These are phyloP conservation scores for Tinea trinotella DNA, from an alignment of 2,888 invertebrate genomes.

Conservation along the genomic window DNA sequence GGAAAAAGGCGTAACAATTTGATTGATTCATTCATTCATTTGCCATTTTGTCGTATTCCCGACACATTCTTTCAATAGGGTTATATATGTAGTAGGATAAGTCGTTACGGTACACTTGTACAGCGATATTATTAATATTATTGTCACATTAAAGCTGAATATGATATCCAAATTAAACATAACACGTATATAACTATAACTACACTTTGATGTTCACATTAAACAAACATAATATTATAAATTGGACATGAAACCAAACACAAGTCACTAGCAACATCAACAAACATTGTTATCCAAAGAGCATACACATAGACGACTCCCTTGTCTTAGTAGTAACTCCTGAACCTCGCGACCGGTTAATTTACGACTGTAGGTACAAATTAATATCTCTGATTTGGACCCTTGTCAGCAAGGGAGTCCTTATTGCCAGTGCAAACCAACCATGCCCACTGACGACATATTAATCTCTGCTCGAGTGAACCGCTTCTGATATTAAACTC, in stretches of 20 bases:
- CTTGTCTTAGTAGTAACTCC: constrained; percentile 51
- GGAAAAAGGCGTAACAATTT: too few relatives aligned
- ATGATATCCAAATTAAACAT: neutral
- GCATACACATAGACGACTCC: neutral
- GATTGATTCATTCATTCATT: too few relatives aligned
- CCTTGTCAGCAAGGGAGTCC: constrained; percentile 51
- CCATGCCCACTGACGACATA: constrained; percentile 40
- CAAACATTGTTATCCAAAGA: neutral
- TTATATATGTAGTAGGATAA: too few relatives aligned
- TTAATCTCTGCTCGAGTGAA: constrained; percentile 41
- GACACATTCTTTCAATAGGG: too few relatives aligned
- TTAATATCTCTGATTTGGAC: constrained; percentile 70
- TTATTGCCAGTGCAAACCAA: constrained; percentile 17
- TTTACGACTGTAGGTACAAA: constrained; percentile 64
- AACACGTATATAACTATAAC: neutral
- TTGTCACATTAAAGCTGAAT: too few relatives aligned
- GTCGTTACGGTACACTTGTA: too few relatives aligned
- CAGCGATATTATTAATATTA: too few relatives aligned
- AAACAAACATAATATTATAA: neutral
- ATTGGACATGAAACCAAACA: neutral
- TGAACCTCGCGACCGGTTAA: constrained; percentile 49
- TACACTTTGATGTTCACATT: neutral
- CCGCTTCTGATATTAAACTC: constrained; percentile 15
- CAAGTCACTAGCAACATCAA: neutral
- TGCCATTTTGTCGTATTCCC: too few relatives aligned